These are phyloP conservation scores for Pteronura brasiliensis DNA, from an alignment of 2,113 vertebrate species.

Conservation along the genomic window DNA sequence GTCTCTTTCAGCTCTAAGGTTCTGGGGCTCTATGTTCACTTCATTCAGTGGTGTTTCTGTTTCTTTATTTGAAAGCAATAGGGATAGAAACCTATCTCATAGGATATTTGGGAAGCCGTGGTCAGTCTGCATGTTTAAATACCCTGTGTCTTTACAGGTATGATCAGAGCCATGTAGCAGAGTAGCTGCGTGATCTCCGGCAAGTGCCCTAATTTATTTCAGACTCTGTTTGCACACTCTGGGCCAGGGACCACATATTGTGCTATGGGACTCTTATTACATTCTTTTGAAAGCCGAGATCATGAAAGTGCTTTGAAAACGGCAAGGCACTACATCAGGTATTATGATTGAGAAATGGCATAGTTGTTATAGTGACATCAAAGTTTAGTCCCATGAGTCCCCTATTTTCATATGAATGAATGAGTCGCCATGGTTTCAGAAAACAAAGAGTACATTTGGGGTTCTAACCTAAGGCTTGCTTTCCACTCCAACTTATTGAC, in stretches of 20 bases:
- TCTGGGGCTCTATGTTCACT: background rate
- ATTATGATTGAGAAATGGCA: background rate
- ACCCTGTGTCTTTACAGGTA: background rate
- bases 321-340: background rate
- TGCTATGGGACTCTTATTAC: background rate
- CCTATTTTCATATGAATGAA: conserved; percentile 4
- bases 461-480: background rate
- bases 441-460: background rate
- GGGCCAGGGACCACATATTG: background rate
- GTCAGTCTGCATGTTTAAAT: background rate
- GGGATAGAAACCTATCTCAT: background rate
- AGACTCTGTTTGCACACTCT: background rate
- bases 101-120: background rate
- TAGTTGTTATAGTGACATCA: background rate
- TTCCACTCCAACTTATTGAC: background rate
- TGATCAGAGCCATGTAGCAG: background rate
- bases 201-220: background rate
- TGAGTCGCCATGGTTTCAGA: background rate
- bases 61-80: conserved; percentile 32
- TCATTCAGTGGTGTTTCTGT: conserved; percentile 29
- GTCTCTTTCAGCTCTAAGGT: conserved; percentile 41
- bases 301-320: background rate
- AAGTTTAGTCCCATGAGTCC: background rate
- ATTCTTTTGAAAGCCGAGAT: background rate
- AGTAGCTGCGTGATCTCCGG: background rate